Conservation (phyloP, 2,888 invertebrate genomes). For the Spodoptera exigua region DNA sequence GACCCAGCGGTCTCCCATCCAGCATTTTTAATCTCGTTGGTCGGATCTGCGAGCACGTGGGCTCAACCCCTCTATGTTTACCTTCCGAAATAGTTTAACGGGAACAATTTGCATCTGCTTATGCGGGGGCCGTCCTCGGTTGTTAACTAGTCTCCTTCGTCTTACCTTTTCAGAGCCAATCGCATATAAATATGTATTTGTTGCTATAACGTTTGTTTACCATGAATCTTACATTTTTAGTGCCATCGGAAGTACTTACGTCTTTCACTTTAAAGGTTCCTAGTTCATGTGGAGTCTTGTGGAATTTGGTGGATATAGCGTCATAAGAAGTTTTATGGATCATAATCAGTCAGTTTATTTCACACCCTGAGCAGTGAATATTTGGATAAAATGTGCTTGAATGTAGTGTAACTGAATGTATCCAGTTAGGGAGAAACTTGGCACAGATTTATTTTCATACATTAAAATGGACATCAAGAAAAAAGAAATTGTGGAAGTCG, state of each 20-base stretch:
- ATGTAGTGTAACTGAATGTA: too few relatives aligned
- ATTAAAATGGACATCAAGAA: conserved; percentile 26
- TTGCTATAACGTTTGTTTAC: conserved; percentile 46
- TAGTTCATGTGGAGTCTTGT: conserved; percentile 11
- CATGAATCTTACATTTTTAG: conserved; percentile 27
- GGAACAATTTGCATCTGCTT: conserved; percentile 89
- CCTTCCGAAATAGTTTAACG: conserved; percentile 89
- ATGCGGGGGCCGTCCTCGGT: conserved; percentile 85
- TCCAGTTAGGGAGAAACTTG: background rate
- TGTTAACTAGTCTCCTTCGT: conserved; percentile 83
- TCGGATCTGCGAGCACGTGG: conserved; percentile 85
- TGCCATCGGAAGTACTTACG: background rate
- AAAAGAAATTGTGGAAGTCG: conserved; percentile 52
- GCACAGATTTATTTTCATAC: background rate
- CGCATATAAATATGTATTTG: conserved; percentile 52
- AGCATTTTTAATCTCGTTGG: conserved; percentile 88
- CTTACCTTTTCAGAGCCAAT: conserved; percentile 64
- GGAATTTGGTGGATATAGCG: conserved; percentile 8
- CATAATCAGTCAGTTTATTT: conserved; percentile 32
- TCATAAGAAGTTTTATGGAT: conserved; percentile 24
- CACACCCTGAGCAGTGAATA: conserved; percentile 1
- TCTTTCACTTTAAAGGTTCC: conserved; percentile 1
- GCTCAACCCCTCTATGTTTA: conserved; percentile 85
- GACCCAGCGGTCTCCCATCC: conserved; percentile 82
- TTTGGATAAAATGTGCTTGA: background rate